Base-by-base conservation (phyloP, 2,113 vertebrate species). In the Rhinoptilus africanus region DNA sequence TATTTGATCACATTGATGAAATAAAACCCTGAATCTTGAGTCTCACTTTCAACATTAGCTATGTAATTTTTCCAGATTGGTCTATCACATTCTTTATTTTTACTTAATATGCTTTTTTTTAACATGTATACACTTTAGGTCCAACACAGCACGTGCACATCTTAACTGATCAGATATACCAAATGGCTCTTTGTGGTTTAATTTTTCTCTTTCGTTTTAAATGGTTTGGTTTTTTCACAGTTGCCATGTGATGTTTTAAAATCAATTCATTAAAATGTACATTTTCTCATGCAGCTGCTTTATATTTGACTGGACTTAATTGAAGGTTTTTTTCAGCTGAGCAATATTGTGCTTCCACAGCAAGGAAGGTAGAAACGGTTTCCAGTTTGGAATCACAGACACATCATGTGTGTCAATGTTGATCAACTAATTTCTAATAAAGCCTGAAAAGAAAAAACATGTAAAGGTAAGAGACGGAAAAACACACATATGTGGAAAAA, bases 391-490 rank as follows among this genome's bases (percentile, higher is more conserved):
- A 72, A 92, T 87, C 73, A 88, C 21, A 45, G 48, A 72, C 64
- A 62, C 6, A 2, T 72, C 81, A 68, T 7, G 2, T 76, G 60
- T 86, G 86, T 86, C 89, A 92, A 68, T 69, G 48, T 93, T 92
- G 51, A 95, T 87, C 91, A 92, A 89, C 53, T 67, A 69, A 47
- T 71, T 87, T 75, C 76, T 95, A 93, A 95, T 81, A 93, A 89
- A 87, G 57, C 48, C 57, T 85, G 47, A 92, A 93, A 86, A 12
- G 10, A 71, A 92, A 88, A 86, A 74, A 21, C 18, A 45, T 21
- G 34, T 37, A 73, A 80, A 93, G 78, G 92, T 85, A 92, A 89
- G 80, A 82, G 71, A 80, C 2, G 75, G 85, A 78, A 95, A 96
- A 95, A 85, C 14, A 72, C 30, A 56, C 62, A 79, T 87, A 80